These are phyloP conservation scores for Brachyopa scutellaris DNA, from an alignment of 2,888 invertebrate genomes.

Conservation along the genomic window DNA sequence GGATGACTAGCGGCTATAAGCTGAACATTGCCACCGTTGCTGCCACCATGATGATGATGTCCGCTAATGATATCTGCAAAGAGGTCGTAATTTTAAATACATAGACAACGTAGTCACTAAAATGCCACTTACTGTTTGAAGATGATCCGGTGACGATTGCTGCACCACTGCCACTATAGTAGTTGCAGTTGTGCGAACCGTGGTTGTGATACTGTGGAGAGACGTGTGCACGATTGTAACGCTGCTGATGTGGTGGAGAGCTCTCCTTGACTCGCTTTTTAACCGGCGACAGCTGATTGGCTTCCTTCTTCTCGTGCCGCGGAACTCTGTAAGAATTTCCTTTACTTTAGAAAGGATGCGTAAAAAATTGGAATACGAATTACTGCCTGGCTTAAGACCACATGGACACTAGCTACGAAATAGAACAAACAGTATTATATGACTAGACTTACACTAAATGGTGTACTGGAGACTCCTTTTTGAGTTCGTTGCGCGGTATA, in stretches of 20 bases:
- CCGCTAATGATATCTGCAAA: slow-evolving; percentile 62
- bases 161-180: slow-evolving; percentile 75
- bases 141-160: slow-evolving; percentile 76
- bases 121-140: slow-evolving; percentile 79
- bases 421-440: not conserved
- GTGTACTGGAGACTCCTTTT: slow-evolving; percentile 83
- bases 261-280: slow-evolving; percentile 98
- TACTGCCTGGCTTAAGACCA: slow-evolving; percentile 63
- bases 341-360: slow-evolving; percentile 76
- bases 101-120: not conserved
- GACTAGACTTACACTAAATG: slow-evolving; percentile 80
- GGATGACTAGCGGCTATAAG: slow-evolving; percentile 73
- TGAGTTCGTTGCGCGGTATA: slow-evolving; percentile 84
- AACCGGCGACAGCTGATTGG: slow-evolving; percentile 96
- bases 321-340: slow-evolving; percentile 82
- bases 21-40: slow-evolving; percentile 69
- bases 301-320: slow-evolving; percentile 89
- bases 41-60: slow-evolving; percentile 72
- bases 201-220: slow-evolving; percentile 81
- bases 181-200: slow-evolving; percentile 79
- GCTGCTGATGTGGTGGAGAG: slow-evolving; percentile 89
- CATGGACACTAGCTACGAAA: slow-evolving; percentile 52
- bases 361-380: slow-evolving; percentile 60
- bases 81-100: not conserved
- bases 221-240: slow-evolving; percentile 81